These are phyloP conservation scores for Manis crassicaudata DNA, from an alignment of 2,797 vertebrate genomes.

Conservation along the genomic window DNA sequence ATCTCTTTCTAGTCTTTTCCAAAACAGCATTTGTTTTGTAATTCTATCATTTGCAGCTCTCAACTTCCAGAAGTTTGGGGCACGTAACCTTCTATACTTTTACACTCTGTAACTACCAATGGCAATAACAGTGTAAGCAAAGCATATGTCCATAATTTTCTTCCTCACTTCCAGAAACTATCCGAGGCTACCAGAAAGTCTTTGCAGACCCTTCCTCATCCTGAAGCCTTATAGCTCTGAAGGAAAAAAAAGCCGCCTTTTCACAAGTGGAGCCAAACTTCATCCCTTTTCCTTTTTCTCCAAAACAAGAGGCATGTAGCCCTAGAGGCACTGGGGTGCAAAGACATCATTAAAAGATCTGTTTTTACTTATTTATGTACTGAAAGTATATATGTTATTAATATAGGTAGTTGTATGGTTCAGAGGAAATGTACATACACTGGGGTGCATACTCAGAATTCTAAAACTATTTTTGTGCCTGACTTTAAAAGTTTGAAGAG, in stretches of 20 bases:
- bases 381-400: not conserved
- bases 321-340: not conserved
- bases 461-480: not conserved
- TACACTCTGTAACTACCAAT: not conserved
- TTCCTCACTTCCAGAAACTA: not conserved
- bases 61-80: not conserved
- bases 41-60: conserved; percentile 35
- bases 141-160: not conserved
- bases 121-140: not conserved
- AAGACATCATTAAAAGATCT: not conserved
- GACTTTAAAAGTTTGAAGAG: conserved; percentile 12
- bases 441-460: not conserved
- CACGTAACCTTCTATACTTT: not conserved
- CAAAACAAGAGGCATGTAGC: not conserved
- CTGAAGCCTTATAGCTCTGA: not conserved
- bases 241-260: conserved; percentile 12
- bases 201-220: conserved; percentile 6
- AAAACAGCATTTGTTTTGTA: not conserved
- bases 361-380: not conserved
- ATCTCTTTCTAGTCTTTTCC: not conserved
- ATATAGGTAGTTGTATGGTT: not conserved
- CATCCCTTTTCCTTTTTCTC: not conserved
- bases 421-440: not conserved
- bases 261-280: not conserved
- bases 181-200: not conserved